Base-by-base conservation (phyloP, 2,113 vertebrate species). In the Geococcyx californianus region DNA sequence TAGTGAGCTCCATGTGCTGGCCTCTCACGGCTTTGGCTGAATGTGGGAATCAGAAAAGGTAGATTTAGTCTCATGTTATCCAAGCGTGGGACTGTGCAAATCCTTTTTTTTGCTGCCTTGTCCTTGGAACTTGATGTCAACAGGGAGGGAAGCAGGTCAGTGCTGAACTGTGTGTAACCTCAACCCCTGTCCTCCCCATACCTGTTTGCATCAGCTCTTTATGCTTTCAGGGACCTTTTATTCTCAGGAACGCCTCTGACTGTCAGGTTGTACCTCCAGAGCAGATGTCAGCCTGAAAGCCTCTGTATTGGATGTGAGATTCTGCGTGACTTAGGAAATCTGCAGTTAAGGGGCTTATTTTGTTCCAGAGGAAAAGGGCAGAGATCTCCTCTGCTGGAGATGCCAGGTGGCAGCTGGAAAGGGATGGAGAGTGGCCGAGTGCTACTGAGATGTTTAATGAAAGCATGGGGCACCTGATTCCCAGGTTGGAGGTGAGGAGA, bases 101-200 rank as follows among this genome's bases (percentile, higher is more conserved):
- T 54, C 16, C 21, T 49, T 70, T 90, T 18, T 3, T 18, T 3
- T 55, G 20, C 51, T 66, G 11, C 59, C 63, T 45, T 83, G 3
- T 54, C 54, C 26, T 64, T 45, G 34, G 31, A 21, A 44, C 5
- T 51, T 59, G 36, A 9, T 85, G 3, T 26, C 40, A 42, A 38
- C 0, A 9, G 2, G 26, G 40, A 60, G 6, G 7, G 11, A 18
- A 73, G 21, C 24, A 24, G 60, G 23, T 33, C 18, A 17, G 42
- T 28, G 36, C 60, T 59, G 52, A 63, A 11, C 25, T 11, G 7
- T 9, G 17, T 18, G 34, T 26, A 52, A 40, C 44, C 49, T 78
- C 56, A 45, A 11, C 10, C 16, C 12, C 17, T 76, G 24, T 67
- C 24, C 6, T 69, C 66, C 86, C 38, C 0, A 0, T 70, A 55